Percentiles rank a stretch among this genome's conserved stretches.
These are phyloP conservation scores for Ptychadena robeensis DNA, from an alignment of 2,797 vertebrate genomes.

Conservation along the genomic window DNA sequence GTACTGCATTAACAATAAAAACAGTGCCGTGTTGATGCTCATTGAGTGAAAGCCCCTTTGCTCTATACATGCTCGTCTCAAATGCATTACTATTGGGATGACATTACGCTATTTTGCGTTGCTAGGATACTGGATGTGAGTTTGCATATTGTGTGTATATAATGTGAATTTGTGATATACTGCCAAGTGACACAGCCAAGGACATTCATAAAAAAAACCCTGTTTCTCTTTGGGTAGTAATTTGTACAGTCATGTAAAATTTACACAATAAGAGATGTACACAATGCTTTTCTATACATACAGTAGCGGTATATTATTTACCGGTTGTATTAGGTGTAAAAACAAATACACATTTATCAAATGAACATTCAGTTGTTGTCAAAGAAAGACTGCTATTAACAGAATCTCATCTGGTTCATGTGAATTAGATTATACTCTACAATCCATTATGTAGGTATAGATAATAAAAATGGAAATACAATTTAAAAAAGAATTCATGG, in stretches of 20 bases:
- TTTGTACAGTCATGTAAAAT: background rate
- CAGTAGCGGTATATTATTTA: too few relatives aligned
- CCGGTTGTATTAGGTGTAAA: too few relatives aligned
- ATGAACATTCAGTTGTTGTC: background rate
- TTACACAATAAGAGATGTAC: background rate
- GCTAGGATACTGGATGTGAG: constrained; percentile 55
- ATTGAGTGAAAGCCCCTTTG: constrained; percentile 23
- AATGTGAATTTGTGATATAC: constrained; percentile 43
- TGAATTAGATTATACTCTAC: background rate
- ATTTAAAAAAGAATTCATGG: too few relatives aligned
- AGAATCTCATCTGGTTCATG: background rate
- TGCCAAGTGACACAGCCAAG: constrained; percentile 36
- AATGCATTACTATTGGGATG: constrained; percentile 29
- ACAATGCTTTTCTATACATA: background rate
- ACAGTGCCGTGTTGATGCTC: constrained; percentile 2
- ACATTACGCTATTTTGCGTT: constrained; percentile 49
- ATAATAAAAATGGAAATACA: too few relatives aligned
- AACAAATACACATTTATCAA: too few relatives aligned
- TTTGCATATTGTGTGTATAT: constrained; percentile 55
- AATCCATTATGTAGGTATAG: background rate
- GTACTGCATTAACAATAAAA: constrained; percentile 9
- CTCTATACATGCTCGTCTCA: constrained; percentile 24
- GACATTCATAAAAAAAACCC: constrained; percentile 31
- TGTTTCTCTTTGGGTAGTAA: background rate
- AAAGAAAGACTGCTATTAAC: background rate